Conservation (phyloP, 1,140 invertebrate species). For the Olivierus martensii region DNA sequence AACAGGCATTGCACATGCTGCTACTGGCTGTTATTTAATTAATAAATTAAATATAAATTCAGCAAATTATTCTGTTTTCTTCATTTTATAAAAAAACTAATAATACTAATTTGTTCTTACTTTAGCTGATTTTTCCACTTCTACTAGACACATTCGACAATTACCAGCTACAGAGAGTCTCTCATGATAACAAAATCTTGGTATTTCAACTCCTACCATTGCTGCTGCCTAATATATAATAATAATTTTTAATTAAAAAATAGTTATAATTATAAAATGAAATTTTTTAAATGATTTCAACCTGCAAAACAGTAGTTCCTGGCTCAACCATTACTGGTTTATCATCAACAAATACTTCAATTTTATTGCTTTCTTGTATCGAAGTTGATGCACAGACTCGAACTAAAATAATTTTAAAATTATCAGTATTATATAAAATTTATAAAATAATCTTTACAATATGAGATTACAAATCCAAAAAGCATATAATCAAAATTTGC, state of each 20-base stretch:
- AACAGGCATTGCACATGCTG: slow-evolving; percentile 99
- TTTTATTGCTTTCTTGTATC: slow-evolving; percentile 37
- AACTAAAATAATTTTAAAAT: too few relatives aligned
- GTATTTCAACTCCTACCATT: slow-evolving; percentile 90
- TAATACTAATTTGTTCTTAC: slow-evolving; percentile 29
- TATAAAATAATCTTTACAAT: too few relatives aligned
- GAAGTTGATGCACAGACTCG: too few relatives aligned
- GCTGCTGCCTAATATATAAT: slow-evolving; percentile 70
- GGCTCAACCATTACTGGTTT: slow-evolving; percentile 86
- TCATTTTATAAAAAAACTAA: too few relatives aligned
- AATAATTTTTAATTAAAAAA: too few relatives aligned
- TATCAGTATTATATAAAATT: too few relatives aligned
- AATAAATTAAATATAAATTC: too few relatives aligned
- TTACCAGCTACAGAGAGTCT: slow-evolving; percentile 95
- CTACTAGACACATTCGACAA: slow-evolving; percentile 94
- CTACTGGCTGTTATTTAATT: slow-evolving; percentile 66
- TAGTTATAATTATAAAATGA: not conserved
- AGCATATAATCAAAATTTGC: too few relatives aligned
- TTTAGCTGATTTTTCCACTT: slow-evolving; percentile 90
- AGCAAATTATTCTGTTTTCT: too few relatives aligned
- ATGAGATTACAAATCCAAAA: too few relatives aligned
- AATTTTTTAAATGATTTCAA: slow-evolving; percentile 27
- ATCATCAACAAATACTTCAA: slow-evolving; percentile 98
- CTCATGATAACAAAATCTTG: slow-evolving; percentile 98
- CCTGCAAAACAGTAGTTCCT: slow-evolving; percentile 94